These are phyloP conservation scores for Drosophila saltans DNA, from an alignment of 1,140 invertebrate species.

Conservation along the genomic window DNA sequence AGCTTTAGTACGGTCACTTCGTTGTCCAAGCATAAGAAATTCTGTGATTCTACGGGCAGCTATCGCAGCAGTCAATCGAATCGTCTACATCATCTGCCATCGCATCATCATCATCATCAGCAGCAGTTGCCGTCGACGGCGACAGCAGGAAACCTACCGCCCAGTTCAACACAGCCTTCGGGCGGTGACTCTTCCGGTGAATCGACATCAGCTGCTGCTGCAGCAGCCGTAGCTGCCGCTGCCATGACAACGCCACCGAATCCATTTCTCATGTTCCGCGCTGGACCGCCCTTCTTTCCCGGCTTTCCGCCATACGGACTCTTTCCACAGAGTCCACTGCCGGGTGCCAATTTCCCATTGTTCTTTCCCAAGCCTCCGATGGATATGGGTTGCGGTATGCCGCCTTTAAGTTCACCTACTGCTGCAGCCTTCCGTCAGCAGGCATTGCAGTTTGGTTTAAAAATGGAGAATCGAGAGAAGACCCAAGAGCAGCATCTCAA, in stretches of 20 bases:
- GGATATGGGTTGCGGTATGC: constrained; percentile 53
- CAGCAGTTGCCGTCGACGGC: constrained; percentile 15
- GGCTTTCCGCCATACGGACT: constrained; percentile 83
- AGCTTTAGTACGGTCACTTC: constrained; percentile 95
- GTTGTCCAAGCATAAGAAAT: constrained; percentile 92
- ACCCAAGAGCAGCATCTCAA: constrained; percentile 7
- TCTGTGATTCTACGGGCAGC: constrained; percentile 88
- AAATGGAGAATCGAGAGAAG: constrained; percentile 28
- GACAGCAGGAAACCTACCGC: constrained; percentile 14
- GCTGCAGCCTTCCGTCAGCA: constrained; percentile 53
- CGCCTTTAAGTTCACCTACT: constrained; percentile 41
- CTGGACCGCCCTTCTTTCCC: constrained; percentile 84
- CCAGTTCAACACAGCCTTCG: constrained; percentile 2
- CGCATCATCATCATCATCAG: constrained; percentile 54
- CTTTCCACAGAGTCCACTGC: constrained; percentile 74
- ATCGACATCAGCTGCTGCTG: constrained; percentile 20
- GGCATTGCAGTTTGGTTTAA: constrained; percentile 34
- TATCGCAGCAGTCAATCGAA: constrained; percentile 26
- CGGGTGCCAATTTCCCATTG: constrained; percentile 84
- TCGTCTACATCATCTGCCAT: constrained; percentile 39
- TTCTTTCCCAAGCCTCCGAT: constrained; percentile 84
- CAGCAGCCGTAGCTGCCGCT: constrained; percentile 35
- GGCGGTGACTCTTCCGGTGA: constrained; percentile 32
- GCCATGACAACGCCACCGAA: constrained; percentile 85
- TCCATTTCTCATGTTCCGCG: constrained; percentile 87